Conservation (phyloP, 2,888 invertebrate genomes). For the Drosophila picticornis region DNA sequence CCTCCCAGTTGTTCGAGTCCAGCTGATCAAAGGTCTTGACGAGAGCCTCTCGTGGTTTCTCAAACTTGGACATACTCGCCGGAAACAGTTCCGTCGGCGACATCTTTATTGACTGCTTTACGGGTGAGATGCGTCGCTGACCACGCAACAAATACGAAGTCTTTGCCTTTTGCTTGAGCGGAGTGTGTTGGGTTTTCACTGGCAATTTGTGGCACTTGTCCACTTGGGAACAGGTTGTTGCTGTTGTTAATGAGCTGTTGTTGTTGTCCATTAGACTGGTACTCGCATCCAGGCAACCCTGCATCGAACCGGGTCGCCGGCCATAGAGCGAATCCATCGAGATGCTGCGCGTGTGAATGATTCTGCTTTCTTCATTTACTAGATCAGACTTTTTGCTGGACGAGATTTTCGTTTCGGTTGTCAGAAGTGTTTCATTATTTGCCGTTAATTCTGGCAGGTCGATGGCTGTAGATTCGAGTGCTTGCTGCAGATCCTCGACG, state of each 20-base stretch:
- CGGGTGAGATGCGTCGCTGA: constrained; percentile 82
- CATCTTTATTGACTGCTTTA: constrained; percentile 82
- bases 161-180: constrained; percentile 83
- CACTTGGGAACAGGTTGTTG: constrained; percentile 69
- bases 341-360: constrained; percentile 57
- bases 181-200: constrained; percentile 62
- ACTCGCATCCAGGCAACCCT: constrained; percentile 57
- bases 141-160: constrained; percentile 81
- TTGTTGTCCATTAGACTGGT: constrained; percentile 80
- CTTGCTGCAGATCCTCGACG: constrained; percentile 58
- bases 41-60: constrained; percentile 89
- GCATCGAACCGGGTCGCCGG: constrained; percentile 58
- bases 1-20: constrained; percentile 92
- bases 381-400: constrained; percentile 20
- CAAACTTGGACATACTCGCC: constrained; percentile 86
- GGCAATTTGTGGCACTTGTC: constrained; percentile 27
- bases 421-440: constrained; percentile 6
- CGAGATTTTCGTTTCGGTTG: constrained; percentile 1
- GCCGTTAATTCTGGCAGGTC: constrained; percentile 8
- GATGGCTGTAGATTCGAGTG: constrained; percentile 35
- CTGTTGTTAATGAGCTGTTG: constrained; percentile 77
- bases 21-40: constrained; percentile 88
- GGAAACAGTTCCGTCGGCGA: constrained; percentile 81
- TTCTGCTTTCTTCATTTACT: constrained; percentile 26
- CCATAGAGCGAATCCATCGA: constrained; percentile 81